Conservation (phyloP, 2,797 vertebrate genomes). For the Enteromius mattozi region DNA sequence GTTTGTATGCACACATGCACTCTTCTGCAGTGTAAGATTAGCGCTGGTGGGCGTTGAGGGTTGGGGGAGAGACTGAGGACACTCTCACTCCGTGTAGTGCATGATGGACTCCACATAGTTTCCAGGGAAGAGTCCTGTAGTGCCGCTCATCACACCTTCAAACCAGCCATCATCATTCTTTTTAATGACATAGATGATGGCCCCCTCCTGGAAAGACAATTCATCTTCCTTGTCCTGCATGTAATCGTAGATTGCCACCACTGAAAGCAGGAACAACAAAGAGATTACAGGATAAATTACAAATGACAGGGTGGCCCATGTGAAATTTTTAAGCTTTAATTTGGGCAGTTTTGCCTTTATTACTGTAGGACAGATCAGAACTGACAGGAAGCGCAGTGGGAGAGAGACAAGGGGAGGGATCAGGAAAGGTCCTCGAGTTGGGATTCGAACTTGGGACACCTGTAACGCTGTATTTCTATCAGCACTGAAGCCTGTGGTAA, state of each 20-base stretch:
- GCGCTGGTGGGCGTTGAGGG: slow-evolving; percentile 12
- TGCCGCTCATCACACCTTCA: slow-evolving; percentile 91
- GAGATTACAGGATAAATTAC: not conserved
- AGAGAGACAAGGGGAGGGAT: not conserved
- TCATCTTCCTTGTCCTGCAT: slow-evolving; percentile 94
- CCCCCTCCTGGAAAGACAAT: slow-evolving; percentile 94
- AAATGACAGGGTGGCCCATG: not conserved
- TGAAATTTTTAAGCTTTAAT: not conserved
- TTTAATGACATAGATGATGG: slow-evolving; percentile 97
- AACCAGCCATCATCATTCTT: slow-evolving; percentile 98
- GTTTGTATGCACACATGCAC: slow-evolving; percentile 34
- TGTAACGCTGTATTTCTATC: not conserved
- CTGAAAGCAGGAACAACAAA: slow-evolving; percentile 69
- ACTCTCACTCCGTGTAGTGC: slow-evolving; percentile 88
- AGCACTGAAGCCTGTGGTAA: not conserved
- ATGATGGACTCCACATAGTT: slow-evolving; percentile 98
- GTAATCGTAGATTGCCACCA: slow-evolving; percentile 98
- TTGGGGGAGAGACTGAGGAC: not conserved
- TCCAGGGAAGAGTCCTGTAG: slow-evolving; percentile 94
- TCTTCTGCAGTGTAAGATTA: slow-evolving; percentile 33
- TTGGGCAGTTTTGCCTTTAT: not conserved
- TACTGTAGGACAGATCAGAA: not conserved
- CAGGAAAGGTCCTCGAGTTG: not conserved
- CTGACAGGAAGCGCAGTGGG: not conserved
- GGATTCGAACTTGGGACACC: not conserved